A percentile compares a stretch with the other conserved stretches of the same genome.
These are phyloP conservation scores for Pocillopora damicornis DNA, from an alignment of 64 coral and sea anemone species.

Conservation along the genomic window DNA sequence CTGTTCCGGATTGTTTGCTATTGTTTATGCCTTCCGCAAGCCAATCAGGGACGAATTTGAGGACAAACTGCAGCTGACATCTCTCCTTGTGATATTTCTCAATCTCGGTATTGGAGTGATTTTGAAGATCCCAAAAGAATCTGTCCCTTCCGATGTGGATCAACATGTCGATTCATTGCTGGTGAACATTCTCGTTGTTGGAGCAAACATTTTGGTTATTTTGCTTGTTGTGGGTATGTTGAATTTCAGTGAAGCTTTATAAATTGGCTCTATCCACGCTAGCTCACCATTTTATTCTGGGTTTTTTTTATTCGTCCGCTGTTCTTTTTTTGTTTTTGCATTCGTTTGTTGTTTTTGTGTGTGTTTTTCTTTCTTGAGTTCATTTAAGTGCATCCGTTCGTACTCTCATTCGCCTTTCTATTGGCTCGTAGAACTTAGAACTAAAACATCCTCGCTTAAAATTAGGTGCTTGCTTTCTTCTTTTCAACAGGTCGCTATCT, in stretches of 20 bases:
- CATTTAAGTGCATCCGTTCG: not conserved
- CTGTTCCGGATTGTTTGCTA: conserved; percentile 54
- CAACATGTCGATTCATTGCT: conserved; percentile 29
- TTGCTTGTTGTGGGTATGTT: conserved; percentile 48
- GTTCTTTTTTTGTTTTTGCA: too few relatives aligned
- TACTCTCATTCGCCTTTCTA: too few relatives aligned
- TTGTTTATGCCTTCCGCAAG: conserved; percentile 49
- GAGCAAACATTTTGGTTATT: conserved; percentile 54
- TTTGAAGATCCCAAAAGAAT: conserved; percentile 48
- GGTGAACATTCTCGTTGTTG: conserved; percentile 43
- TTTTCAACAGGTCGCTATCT: conserved; percentile 9
- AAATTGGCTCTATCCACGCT: too few relatives aligned
- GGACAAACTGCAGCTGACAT: conserved; percentile 54
- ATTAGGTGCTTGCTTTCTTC: not conserved
- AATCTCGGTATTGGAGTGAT: conserved; percentile 74
- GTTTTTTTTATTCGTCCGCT: too few relatives aligned
- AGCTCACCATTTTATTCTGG: too few relatives aligned
- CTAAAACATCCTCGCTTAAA: too few relatives aligned
- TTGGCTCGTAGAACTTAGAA: too few relatives aligned
- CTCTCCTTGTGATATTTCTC: conserved; percentile 72
- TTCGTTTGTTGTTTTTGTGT: too few relatives aligned
- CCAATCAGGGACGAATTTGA: conserved; percentile 76
- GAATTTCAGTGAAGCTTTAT: not conserved
- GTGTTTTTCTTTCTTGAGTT: too few relatives aligned
- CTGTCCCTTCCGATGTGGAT: conserved; percentile 6